phyloP scores from a whole-genome alignment of 2,113 vertebrate genomes.

The Periophthalmus modestus region DNA sequence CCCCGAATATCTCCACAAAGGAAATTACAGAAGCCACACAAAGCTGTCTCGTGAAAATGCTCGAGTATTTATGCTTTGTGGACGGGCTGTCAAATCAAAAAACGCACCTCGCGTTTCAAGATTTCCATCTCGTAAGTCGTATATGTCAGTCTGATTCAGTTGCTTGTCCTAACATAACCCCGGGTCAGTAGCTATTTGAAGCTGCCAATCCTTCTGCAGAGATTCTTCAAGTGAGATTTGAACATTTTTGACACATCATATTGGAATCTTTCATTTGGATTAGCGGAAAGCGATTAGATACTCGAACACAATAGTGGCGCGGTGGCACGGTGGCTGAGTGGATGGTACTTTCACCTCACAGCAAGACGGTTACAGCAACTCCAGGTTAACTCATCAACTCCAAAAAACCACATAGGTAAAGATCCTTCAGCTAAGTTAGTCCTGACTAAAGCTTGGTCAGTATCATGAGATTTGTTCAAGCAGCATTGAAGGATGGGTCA shows the following conservation, averaged over 20 bases:
- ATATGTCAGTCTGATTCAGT: background rate
- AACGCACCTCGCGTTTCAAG: background rate
- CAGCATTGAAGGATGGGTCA: too few relatives aligned
- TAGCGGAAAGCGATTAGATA: too few relatives aligned
- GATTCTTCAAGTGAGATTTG: background rate
- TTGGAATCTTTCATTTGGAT: too few relatives aligned
- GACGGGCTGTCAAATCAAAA: background rate
- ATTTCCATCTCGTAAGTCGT: conserved; percentile 3
- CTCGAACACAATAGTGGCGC: too few relatives aligned
- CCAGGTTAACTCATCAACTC: too few relatives aligned
- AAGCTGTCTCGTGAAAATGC: conserved; percentile 7
- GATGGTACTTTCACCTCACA: too few relatives aligned
- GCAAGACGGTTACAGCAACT: too few relatives aligned
- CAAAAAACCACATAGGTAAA: too few relatives aligned
- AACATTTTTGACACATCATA: background rate
- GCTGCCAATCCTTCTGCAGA: background rate
- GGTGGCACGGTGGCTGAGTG: too few relatives aligned
- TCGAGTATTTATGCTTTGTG: background rate
- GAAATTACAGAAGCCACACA: conserved; percentile 16
- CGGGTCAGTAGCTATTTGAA: background rate
- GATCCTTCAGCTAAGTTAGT: too few relatives aligned
- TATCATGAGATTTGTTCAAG: too few relatives aligned
- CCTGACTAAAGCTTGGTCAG: too few relatives aligned
- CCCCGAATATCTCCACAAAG: conserved; percentile 6
- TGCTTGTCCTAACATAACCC: background rate